A percentile compares a stretch with the other conserved stretches of the same genome.
Evolutionary conservation across 2,113 vertebrate genomes (phyloP).

Genomic region (Semnopithecus entellus): DNA sequence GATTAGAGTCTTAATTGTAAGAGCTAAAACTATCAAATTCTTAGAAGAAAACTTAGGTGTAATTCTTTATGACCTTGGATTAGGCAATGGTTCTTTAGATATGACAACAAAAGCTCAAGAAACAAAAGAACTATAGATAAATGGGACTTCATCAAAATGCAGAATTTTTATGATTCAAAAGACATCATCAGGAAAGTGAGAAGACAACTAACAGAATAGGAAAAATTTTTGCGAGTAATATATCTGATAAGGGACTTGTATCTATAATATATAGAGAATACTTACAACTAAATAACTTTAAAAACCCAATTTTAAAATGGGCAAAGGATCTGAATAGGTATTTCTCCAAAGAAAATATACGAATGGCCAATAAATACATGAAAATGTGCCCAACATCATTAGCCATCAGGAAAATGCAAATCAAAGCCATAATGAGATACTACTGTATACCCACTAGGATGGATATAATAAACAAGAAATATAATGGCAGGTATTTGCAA

Average conservation of each 20-base stretch:
- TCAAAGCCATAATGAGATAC: conserved; percentile 3
- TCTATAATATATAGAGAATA: not conserved
- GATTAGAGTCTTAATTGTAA: not conserved
- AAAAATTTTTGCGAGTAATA: not conserved
- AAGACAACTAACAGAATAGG: not conserved
- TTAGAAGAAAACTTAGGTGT: conserved; percentile 1
- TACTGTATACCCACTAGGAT: not conserved
- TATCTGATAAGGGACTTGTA: not conserved
- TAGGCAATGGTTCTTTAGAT: not conserved
- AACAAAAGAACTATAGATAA: not conserved
- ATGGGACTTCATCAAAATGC: not conserved
- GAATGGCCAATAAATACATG: not conserved
- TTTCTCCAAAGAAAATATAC: not conserved
- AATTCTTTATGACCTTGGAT: conserved; percentile 9
- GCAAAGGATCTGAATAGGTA: not conserved
- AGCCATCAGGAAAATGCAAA: not conserved
- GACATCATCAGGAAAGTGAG: not conserved
- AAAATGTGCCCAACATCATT: not conserved
- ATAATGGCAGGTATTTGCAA: not conserved
- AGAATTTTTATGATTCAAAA: not conserved
- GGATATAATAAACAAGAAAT: not conserved
- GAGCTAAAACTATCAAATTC: not conserved
- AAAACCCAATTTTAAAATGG: not conserved
- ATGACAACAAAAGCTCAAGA: conserved; percentile 22
- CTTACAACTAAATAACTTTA: not conserved